phyloP scores from a whole-genome alignment of 2,888 invertebrate genomes.

The Meganola albula region DNA sequence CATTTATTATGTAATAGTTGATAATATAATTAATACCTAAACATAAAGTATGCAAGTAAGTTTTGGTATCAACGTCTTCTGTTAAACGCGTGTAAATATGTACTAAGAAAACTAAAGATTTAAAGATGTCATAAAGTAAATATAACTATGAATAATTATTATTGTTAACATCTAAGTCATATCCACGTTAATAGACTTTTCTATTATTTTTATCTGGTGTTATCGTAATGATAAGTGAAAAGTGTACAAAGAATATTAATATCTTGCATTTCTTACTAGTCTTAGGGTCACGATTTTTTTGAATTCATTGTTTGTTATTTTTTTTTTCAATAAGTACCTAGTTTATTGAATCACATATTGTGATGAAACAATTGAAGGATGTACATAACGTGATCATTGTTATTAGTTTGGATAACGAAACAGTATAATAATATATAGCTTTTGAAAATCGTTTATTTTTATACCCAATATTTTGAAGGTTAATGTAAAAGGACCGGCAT shows the following conservation, averaged over 20 bases:
- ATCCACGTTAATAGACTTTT: conserved; percentile 63
- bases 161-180: conserved; percentile 73
- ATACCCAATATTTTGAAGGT: conserved; percentile 69
- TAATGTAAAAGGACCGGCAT: conserved; percentile 35
- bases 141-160: conserved; percentile 41
- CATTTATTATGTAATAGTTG: conserved; percentile 28
- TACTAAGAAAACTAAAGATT: too few relatives aligned
- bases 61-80: conserved; percentile 33
- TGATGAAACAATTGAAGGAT: conserved; percentile 33
- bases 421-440: conserved; percentile 40
- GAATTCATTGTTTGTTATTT: conserved; percentile 42
- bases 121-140: conserved; percentile 35
- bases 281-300: conserved; percentile 65
- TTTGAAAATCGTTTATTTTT: conserved; percentile 70
- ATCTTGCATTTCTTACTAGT: conserved; percentile 74
- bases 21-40: conserved; percentile 16
- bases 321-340: conserved; percentile 37
- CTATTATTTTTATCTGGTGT: conserved; percentile 71
- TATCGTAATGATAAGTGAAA: conserved; percentile 72
- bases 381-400: conserved; percentile 48
- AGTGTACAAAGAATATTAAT: conserved; percentile 68
- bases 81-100: conserved; percentile 39
- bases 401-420: conserved; percentile 45
- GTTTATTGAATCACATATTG: conserved; percentile 33
- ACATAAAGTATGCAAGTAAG: conserved; percentile 23